Conservation (phyloP, 2,113 vertebrate genomes). For the Acanthochromis polyacanthus region DNA sequence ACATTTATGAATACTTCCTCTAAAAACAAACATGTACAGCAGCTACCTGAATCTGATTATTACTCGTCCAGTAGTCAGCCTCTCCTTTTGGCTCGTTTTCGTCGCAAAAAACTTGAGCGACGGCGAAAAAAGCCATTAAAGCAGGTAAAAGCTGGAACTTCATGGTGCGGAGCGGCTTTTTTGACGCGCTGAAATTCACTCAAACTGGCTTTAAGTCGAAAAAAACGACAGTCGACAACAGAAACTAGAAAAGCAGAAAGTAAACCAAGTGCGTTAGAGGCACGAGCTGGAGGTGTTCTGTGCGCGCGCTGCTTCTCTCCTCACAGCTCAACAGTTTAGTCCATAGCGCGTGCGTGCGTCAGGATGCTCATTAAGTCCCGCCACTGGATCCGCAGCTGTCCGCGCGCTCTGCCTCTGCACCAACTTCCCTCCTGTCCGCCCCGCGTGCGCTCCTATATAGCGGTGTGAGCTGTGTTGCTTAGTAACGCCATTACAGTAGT, state of each 20-base stretch:
- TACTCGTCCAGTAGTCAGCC: conserved; percentile 89
- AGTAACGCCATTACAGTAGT: conserved; percentile 42
- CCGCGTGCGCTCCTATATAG: conserved; percentile 81
- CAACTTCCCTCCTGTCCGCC: conserved; percentile 47
- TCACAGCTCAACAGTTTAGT: conserved; percentile 58
- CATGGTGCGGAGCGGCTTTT: conserved; percentile 80
- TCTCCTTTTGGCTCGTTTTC: conserved; percentile 87
- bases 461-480: conserved; percentile 66
- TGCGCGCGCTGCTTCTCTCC: conserved; percentile 18
- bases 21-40: no score
- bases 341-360: conserved; percentile 64
- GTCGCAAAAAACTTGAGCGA: conserved; percentile 85
- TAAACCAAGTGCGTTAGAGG: neutral
- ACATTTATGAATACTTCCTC: no score
- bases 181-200: neutral
- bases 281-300: neutral
- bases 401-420: conserved; percentile 39
- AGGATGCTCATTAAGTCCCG: neutral
- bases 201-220: neutral
- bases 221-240: neutral
- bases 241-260: neutral
- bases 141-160: conserved; percentile 87
- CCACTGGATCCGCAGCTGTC: conserved; percentile 27
- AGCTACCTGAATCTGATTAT: conserved; percentile 87
- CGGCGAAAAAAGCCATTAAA: conserved; percentile 85